Base-by-base conservation (phyloP, 1,140 invertebrate species). In the Mizuhopecten yessoensis region DNA sequence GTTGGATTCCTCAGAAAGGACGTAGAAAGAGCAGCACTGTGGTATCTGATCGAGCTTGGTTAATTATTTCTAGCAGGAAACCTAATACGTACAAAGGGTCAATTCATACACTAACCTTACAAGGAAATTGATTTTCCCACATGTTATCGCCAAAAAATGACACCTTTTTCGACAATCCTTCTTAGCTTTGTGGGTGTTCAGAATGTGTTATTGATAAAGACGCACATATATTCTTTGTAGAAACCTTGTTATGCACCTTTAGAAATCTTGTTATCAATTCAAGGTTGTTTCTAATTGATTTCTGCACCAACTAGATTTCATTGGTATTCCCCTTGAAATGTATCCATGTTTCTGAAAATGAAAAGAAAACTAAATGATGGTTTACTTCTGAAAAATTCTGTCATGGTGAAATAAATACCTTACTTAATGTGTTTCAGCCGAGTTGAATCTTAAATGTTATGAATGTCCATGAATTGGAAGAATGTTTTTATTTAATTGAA, bases 31-130 rank as follows among this genome's bases (percentile, higher is more conserved):
- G 57, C 57, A 75, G 57, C 23, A 29, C 57, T 5, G 5, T 29
- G n/a, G 11, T 75, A 75, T 75, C 57, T 75, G 57, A 75, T 75
- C 5, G 57, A 17, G 57, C n/a, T 75, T 75, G n/a, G 57, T 75
- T 75, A 75, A 75, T 75, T 75, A 75, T 75, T 75, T 75, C 57
- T 75, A 75, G 57, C 57, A 75, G 57, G 57, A 75, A 75, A 75
- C 57, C 9, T n/a, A 29, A 75, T 75, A 75, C 29, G 57, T 75
- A 75, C 57, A 29, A 0, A 29, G 57, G 57, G 57, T 75, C 57
- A 75, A 75, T 75, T 75, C 57, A 75, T 75, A n/a, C 23, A 29
- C 57, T 29, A n/a, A 75, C 57, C 57, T 75, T 75, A 75, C 57
- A 75, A n/a, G 57, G 29, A 75, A 75, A 75, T 75, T 75, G 57